A percentile compares a stretch with the other conserved stretches of the same genome.
Conservation (phyloP, 1,140 invertebrate genomes). For the Ephestia elutella region DNA sequence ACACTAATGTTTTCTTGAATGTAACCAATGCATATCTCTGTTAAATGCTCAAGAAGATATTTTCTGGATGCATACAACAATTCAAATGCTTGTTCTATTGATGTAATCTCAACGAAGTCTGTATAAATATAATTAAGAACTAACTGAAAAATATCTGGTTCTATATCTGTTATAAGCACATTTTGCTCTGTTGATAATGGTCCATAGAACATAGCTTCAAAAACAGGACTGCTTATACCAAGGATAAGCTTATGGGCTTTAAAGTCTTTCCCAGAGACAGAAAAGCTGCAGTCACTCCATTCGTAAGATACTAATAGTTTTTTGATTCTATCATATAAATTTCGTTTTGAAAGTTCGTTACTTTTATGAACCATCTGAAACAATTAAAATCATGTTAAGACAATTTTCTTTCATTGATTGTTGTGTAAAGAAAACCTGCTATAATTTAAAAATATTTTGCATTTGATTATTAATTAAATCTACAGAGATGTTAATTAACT, state of each 20-base stretch:
- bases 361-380: slow-evolving; percentile 57
- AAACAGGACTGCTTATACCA: slow-evolving; percentile 81
- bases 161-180: slow-evolving; percentile 72
- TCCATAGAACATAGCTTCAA: slow-evolving; percentile 84
- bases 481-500: too few relatives aligned
- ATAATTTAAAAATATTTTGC: too few relatives aligned
- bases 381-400: slow-evolving; percentile 11
- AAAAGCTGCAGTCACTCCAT: slow-evolving; percentile 75
- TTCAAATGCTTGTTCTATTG: slow-evolving; percentile 73
- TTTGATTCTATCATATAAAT: slow-evolving; percentile 65
- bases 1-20: slow-evolving; percentile 70
- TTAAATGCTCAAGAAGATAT: slow-evolving; percentile 74
- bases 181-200: slow-evolving; percentile 73
- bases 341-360: slow-evolving; percentile 35
- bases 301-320: slow-evolving; percentile 68
- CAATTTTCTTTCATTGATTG: too few relatives aligned
- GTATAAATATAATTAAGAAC: slow-evolving; percentile 76
- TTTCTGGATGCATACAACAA: slow-evolving; percentile 75
- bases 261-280: slow-evolving; percentile 70
- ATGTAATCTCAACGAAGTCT: slow-evolving; percentile 66
- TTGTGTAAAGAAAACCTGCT: too few relatives aligned
- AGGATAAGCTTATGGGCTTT: slow-evolving; percentile 81
- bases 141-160: slow-evolving; percentile 72
- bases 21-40: slow-evolving; percentile 64
- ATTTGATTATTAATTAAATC: too few relatives aligned